Base-by-base conservation (phyloP, 2,888 invertebrate species). In the Tenthredo notha region DNA sequence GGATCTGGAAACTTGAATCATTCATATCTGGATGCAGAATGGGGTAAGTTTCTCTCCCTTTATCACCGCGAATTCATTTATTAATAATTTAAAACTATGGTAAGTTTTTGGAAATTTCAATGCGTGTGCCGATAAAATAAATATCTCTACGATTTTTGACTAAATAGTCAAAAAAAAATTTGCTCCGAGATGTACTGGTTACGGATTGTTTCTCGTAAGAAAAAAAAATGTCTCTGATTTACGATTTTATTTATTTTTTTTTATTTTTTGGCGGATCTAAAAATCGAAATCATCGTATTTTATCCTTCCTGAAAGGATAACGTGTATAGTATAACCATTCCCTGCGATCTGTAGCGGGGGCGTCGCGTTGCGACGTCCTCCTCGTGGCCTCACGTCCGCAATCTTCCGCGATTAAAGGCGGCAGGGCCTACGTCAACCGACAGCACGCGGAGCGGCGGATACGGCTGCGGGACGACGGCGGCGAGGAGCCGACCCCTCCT, bases 21-120 rank as follows among this genome's bases (percentile, higher is more conserved):
- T 37, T 21, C 18, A 50, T 9, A 54, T 83, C 61, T 74, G 84
- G 91, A 91, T 92, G 91, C 94, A 95, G 95, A 95, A 95, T 94
- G 95, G 95, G 94, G 95, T 95, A 94, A 95, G 95, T 90, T 78
- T 72, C 74, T 12, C 65, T 93, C 88, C 86, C 88, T 12, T 33
- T 77, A 12, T 9, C 12, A 43, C 43, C 12, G 43, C 12, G 43
- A 10, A 43, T 43, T 43, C 43, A 12, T 43, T 43, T 12, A 47
- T 47, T 47, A 43, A 12, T 43, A 43, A 43, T 12, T 43, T 0
- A 43, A 12, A 43, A 12, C 43, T 43, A 0, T 7, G 37, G 37
- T 37, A 37, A 37, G 37, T 7, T 37, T 37, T 43, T 43, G 43
- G 43, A 43, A 43, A 43, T 43, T 43, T 43, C 1, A 10, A 43